phyloP scores from a whole-genome alignment of 2,797 vertebrate species.

The Acanthiza pusilla region DNA sequence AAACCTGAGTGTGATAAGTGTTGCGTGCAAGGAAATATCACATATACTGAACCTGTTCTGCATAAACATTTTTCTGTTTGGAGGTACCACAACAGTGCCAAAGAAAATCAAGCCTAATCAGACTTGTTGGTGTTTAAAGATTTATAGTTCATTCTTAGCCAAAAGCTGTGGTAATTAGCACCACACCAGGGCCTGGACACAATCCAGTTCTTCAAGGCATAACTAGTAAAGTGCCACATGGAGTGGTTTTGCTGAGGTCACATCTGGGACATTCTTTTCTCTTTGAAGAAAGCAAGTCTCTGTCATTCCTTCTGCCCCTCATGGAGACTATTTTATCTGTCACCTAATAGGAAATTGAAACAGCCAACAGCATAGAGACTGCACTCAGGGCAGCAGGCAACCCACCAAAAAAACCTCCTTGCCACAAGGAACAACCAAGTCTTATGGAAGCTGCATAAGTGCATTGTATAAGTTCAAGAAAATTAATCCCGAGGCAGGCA shows the following conservation, averaged over 20 bases:
- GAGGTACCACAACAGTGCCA: constrained; percentile 16
- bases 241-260: background rate
- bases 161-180: constrained; percentile 35
- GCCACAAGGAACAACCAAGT: background rate
- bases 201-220: constrained; percentile 36
- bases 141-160: constrained; percentile 42
- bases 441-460: background rate
- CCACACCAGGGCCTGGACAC: background rate
- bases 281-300: background rate
- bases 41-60: constrained; percentile 32
- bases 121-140: constrained; percentile 28
- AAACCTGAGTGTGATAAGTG: constrained; percentile 13
- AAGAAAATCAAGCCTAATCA: constrained; percentile 52
- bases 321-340: background rate
- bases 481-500: background rate
- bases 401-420: background rate
- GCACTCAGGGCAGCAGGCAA: background rate
- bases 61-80: constrained; percentile 51
- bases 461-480: background rate
- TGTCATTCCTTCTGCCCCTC: background rate
- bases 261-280: background rate
- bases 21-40: constrained; percentile 23
- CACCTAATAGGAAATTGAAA: background rate
- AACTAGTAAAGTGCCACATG: background rate
- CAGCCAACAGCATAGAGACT: background rate